Percentiles rank a stretch among this genome's conserved stretches.
These are phyloP conservation scores for Ranitomeya variabilis DNA, from an alignment of 2,113 vertebrate genomes.

Conservation along the genomic window DNA sequence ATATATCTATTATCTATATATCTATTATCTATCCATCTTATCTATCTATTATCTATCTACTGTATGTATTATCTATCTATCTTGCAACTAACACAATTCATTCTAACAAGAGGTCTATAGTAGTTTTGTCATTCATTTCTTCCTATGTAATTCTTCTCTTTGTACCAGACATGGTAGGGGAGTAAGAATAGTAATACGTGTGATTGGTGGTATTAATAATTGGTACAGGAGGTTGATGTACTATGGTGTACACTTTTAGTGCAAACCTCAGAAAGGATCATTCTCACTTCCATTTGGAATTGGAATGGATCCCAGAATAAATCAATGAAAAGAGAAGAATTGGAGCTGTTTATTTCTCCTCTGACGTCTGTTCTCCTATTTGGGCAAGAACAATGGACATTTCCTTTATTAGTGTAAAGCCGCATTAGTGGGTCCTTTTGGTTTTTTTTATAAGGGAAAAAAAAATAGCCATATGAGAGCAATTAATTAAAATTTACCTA, in stretches of 20 bases:
- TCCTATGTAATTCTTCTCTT: neutral
- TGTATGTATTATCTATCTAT: neutral
- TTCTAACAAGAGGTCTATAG: too few species aligned
- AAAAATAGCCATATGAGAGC: neutral
- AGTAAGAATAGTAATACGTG: neutral
- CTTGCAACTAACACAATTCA: neutral
- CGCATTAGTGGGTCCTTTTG: neutral
- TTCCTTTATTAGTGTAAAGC: neutral
- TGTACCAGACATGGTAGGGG: neutral
- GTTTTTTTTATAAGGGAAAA: neutral
- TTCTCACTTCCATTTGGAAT: neutral
- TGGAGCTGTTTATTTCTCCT: neutral
- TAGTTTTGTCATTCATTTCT: too few species aligned
- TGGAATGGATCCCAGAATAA: slow-evolving; percentile 10
- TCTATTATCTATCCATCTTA: too few species aligned
- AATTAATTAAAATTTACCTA: neutral
- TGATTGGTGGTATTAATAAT: neutral
- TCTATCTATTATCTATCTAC: neutral
- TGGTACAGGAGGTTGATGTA: neutral
- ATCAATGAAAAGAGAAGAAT: neutral
- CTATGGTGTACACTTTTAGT: neutral
- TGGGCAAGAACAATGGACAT: neutral
- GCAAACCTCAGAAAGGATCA: neutral
- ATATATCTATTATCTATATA: too few species aligned
- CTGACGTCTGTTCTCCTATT: neutral